Conservation (phyloP, 2,113 vertebrate species). For the Sigmodon hispidus region DNA sequence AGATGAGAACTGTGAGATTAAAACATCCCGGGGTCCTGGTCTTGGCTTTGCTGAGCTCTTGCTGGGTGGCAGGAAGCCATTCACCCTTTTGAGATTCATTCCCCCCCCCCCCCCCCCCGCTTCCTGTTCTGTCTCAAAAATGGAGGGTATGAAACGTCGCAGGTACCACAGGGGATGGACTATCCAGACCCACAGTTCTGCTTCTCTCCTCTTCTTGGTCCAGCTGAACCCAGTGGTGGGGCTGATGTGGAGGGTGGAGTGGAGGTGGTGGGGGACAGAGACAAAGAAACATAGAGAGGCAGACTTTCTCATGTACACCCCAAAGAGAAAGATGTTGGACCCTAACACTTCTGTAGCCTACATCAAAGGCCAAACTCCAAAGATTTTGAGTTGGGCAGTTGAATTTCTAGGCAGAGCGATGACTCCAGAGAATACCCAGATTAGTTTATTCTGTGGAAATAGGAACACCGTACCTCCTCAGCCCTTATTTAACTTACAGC, state of each 20-base stretch:
- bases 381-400: conserved; percentile 18
- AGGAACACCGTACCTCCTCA: not conserved
- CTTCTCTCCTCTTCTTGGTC: not conserved
- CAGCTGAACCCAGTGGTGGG: not conserved
- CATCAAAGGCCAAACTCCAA: not conserved
- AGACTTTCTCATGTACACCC: not conserved
- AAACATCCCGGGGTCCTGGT: conserved; percentile 29
- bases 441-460: not conserved
- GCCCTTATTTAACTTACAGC: not conserved
- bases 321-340: not conserved
- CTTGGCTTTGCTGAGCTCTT: conserved; percentile 50
- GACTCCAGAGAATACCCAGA: not conserved
- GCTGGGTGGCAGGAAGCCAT: conserved; percentile 70
- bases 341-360: not conserved
- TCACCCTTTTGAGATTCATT: conserved; percentile 34
- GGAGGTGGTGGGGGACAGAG: not conserved
- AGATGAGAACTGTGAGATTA: conserved; percentile 16
- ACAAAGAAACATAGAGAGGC: not conserved
- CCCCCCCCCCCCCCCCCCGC: too few species aligned
- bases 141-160: not conserved
- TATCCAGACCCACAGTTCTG: not conserved
- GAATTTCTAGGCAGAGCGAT: not conserved
- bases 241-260: too few species aligned
- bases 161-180: not conserved
- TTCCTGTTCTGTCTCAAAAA: not conserved